Conservation (phyloP, 2,888 invertebrate species). For the Hirtodrosophila cameraria region DNA sequence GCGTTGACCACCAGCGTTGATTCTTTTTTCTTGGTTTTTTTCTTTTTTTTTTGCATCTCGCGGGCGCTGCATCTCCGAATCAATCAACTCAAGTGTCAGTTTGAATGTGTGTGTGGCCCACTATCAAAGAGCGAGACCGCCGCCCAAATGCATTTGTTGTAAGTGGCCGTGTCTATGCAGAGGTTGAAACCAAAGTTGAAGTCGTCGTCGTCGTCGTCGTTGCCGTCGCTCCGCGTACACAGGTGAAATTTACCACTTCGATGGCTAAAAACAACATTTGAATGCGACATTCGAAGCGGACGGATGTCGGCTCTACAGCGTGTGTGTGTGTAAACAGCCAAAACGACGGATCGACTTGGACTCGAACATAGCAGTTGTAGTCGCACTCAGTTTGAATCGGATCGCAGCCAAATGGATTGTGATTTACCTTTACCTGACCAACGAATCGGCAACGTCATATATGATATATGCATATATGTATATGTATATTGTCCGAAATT, state of each 20-base stretch:
- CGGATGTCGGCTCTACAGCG: conserved; percentile 59
- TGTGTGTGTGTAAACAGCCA: conserved; percentile 68
- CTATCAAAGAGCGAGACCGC: conserved; percentile 71
- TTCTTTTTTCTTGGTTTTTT: conserved; percentile 28
- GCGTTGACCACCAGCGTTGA: conserved; percentile 70
- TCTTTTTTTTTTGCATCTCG: conserved; percentile 66
- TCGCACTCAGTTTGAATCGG: conserved; percentile 15
- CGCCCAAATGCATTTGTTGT: conserved; percentile 74
- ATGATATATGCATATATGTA: conserved; percentile 49
- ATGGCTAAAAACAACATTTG: conserved; percentile 77
- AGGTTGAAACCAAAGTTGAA: no score
- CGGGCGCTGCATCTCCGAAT: conserved; percentile 66
- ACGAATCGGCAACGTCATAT: conserved; percentile 76
- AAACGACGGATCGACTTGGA: conserved; percentile 25
- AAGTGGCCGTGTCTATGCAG: conserved; percentile 73
- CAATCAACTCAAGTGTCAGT: conserved; percentile 77
- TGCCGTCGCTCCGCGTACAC: conserved; percentile 60
- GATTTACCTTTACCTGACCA: conserved; percentile 45
- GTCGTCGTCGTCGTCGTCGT: no score
- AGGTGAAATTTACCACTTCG: conserved; percentile 79
- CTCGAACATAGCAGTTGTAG: no score
- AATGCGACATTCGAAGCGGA: conserved; percentile 72
- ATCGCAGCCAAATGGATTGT: conserved; percentile 21
- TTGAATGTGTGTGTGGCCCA: conserved; percentile 68
- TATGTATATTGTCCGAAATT: conserved; percentile 28